Evolutionary conservation across 2,113 vertebrate genomes (phyloP), one percentile per base, ranked within the genome.

Genomic region (Strix aluco): DNA sequence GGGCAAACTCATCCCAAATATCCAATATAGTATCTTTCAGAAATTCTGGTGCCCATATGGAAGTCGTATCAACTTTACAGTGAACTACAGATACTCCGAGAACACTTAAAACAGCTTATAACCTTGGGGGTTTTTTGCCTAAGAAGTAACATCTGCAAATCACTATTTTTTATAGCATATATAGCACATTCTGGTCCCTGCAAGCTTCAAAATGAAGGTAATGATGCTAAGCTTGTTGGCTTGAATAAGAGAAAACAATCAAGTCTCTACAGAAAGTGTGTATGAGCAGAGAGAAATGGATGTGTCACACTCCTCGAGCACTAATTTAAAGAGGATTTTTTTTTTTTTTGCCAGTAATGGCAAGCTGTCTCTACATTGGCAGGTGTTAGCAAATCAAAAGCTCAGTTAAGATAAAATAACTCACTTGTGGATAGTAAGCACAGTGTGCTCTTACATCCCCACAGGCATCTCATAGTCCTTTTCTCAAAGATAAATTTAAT

Each of bases 301-400:
- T 7, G 22, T 26, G 65, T 22, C 69, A 63, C 11, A 22, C 38
- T 59, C 29, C 65, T 55, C 0, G 0, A 70, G 22, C 27, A 6
- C 26, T 30, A 34, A 23, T 40, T 42, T 32, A 12, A 91, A 91
- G 10, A 38, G 25, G 19, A 11, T 11, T 69, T 73, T 67, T 11
- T 69, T 11, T 69, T 73, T 67, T 61, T 51, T 72, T 61, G n/a
- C 61, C 81, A 65, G 23, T 6, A 80, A 67, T 42, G 23, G 63
- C 10, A 51, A 52, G 6, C 40, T 90, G 66, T 81, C 46, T 42
- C 74, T 40, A 7, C 6, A 9, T 0, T 3, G 1, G 65, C 42
- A 84, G 38, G 27, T 42, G 42, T 42, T 16, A 69, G 38, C 29
- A 86, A 80, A 81, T 62, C 47, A 55, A 58, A 77, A 78, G 38